Evolutionary conservation across 1,140 invertebrate species (phyloP).

Genomic region (Venturia canescens): DNA sequence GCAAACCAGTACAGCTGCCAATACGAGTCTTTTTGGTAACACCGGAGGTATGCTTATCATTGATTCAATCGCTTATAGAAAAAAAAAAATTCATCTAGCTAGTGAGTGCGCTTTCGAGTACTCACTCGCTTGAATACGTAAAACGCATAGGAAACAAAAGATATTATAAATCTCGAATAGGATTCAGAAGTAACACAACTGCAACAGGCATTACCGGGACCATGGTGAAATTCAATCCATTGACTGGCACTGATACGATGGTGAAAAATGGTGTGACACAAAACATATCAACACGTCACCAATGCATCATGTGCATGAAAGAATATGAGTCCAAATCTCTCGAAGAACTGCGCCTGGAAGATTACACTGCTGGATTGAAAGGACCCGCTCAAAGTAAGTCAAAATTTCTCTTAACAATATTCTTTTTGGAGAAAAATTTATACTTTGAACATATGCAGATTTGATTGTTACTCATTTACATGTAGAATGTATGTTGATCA

Average conservation of each 20-base stretch:
- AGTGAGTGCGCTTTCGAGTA: not conserved
- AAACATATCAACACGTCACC: conserved; percentile 93
- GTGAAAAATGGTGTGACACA: conserved; percentile 89
- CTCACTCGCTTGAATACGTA: not conserved
- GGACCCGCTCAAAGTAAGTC: conserved; percentile 77
- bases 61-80: not conserved
- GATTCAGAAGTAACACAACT: conserved; percentile 78
- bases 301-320: conserved; percentile 98
- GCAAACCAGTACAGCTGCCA: conserved; percentile 76
- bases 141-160: conserved; percentile 14
- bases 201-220: conserved; percentile 80
- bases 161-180: conserved; percentile 61
- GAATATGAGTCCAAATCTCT: conserved; percentile 97
- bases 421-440: too few relatives aligned
- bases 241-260: conserved; percentile 93
- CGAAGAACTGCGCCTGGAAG: conserved; percentile 95
- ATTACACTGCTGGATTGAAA: conserved; percentile 94
- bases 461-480: too few relatives aligned
- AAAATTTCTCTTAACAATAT: not conserved
- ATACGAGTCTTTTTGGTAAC: conserved; percentile 80
- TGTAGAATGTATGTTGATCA: too few relatives aligned
- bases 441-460: too few relatives aligned
- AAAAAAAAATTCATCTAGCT: not conserved
- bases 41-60: conserved; percentile 68
- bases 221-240: conserved; percentile 90